phyloP scores from a whole-genome alignment of 1,140 invertebrate genomes.

The Lepidurus couesii region DNA sequence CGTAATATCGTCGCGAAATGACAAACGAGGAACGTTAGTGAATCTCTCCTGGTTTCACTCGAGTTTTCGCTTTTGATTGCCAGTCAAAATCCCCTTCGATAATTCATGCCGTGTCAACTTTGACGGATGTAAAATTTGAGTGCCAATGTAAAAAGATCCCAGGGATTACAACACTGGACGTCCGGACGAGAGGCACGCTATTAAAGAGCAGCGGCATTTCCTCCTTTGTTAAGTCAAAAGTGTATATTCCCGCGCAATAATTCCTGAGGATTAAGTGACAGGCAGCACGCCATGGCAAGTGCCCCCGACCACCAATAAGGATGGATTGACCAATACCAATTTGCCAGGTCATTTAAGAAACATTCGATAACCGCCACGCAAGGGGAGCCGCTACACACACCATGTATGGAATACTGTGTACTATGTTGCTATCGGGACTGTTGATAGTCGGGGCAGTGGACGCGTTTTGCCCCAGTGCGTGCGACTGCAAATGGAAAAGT shows the following conservation, averaged over 20 bases:
- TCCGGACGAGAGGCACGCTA: not conserved
- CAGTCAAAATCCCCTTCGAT: not conserved
- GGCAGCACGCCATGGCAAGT: not conserved
- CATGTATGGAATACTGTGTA: conserved; percentile 19
- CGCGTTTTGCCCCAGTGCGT: conserved; percentile 61
- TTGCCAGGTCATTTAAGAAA: not conserved
- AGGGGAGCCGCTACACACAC: not conserved
- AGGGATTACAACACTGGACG: not conserved
- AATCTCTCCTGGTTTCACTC: not conserved
- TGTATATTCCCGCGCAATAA: not conserved
- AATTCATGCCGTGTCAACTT: not conserved
- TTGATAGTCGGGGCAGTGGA: not conserved
- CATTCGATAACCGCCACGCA: not conserved
- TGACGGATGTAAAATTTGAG: conserved; percentile 4
- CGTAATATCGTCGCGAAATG: too few relatives aligned
- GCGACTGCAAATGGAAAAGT: conserved; percentile 85
- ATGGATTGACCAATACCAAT: not conserved
- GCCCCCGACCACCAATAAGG: not conserved
- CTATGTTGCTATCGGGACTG: not conserved
- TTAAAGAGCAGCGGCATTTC: not conserved
- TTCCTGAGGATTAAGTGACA: not conserved
- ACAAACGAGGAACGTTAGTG: too few relatives aligned
- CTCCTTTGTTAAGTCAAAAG: not conserved
- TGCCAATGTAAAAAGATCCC: not conserved
- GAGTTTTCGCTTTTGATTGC: not conserved